Percentiles rank a stretch among this genome's conserved stretches.
These are phyloP conservation scores for Mormyrus lacerda DNA, from an alignment of 2,113 vertebrate species.

Conservation along the genomic window DNA sequence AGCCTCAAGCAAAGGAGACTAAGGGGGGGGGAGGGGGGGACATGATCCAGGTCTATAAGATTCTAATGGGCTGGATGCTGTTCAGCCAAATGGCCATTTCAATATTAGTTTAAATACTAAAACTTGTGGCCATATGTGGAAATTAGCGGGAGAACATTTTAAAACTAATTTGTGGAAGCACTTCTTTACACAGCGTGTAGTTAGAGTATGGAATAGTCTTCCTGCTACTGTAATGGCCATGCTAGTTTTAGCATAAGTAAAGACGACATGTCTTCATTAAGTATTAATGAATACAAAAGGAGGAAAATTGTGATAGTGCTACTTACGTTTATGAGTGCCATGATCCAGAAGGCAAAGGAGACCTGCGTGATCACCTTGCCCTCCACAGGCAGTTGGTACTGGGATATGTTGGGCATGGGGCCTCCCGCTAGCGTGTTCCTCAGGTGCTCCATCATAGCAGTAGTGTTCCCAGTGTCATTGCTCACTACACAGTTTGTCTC, in stretches of 20 bases:
- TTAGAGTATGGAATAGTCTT: no score
- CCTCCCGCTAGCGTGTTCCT: slow-evolving; percentile 61
- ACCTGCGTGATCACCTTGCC: slow-evolving; percentile 64
- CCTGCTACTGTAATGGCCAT: no score
- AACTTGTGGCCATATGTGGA: no score
- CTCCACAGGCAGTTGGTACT: slow-evolving; percentile 55
- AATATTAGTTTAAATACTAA: no score
- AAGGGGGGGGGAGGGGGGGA: no score
- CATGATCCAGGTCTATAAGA: no score
- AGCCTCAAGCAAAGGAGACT: no score
- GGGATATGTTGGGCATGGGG: slow-evolving; percentile 58
- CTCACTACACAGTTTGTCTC: slow-evolving; percentile 75
- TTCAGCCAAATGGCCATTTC: no score
- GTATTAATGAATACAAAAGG: neutral
- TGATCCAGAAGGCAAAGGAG: slow-evolving; percentile 96
- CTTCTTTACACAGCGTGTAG: no score
- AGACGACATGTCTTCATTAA: neutral
- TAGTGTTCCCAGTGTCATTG: slow-evolving; percentile 66
- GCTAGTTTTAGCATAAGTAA: neutral
- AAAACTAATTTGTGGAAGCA: no score
- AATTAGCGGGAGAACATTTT: no score
- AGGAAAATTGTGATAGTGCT: neutral
- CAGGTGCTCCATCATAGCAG: slow-evolving; percentile 61
- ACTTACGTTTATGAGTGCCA: slow-evolving; percentile 92
- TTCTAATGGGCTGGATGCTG: no score